Percentiles rank a stretch among this genome's conserved stretches.
phyloP scores from a whole-genome alignment of 2,888 invertebrate genomes.

The Melolontha melolontha region DNA sequence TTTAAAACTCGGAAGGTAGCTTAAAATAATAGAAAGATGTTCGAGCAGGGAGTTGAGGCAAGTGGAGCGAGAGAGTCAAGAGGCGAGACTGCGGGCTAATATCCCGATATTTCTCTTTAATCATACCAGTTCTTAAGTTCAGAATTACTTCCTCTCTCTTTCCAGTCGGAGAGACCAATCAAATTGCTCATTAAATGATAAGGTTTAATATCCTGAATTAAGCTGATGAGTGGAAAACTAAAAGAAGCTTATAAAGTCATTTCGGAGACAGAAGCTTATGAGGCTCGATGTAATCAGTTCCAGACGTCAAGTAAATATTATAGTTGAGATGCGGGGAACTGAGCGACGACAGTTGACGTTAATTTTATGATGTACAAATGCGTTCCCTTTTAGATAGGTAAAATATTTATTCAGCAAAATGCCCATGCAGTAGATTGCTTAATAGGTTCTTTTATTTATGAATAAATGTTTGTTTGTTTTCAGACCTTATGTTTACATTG shows the following conservation, averaged over 20 bases:
- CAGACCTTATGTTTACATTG: no score
- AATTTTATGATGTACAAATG: conserved; percentile 20
- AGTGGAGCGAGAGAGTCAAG: not conserved
- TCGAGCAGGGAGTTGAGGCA: conserved; percentile 16
- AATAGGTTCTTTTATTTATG: no score
- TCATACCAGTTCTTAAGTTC: conserved; percentile 41
- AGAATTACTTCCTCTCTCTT: conserved; percentile 39
- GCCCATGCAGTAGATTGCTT: not conserved
- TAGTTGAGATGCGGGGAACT: conserved; percentile 19
- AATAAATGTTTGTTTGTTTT: no score
- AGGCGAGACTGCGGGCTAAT: conserved; percentile 18
- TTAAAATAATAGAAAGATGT: conserved; percentile 23
- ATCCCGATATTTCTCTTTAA: conserved; percentile 41
- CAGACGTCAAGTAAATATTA: conserved; percentile 44
- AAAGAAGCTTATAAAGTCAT: conserved; percentile 59
- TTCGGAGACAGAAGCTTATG: conserved; percentile 42
- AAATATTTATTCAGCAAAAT: conserved; percentile 18
- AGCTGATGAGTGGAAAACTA: conserved; percentile 59
- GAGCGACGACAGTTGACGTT: conserved; percentile 20
- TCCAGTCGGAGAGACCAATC: conserved; percentile 53
- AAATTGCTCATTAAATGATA: conserved; percentile 63
- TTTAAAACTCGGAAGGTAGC: conserved; percentile 28
- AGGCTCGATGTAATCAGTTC: conserved; percentile 39
- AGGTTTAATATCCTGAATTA: conserved; percentile 61
- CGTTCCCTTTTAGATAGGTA: not conserved